These are phyloP conservation scores for Metopia argyrocephala DNA, from an alignment of 2,888 invertebrate genomes.

Conservation along the genomic window DNA sequence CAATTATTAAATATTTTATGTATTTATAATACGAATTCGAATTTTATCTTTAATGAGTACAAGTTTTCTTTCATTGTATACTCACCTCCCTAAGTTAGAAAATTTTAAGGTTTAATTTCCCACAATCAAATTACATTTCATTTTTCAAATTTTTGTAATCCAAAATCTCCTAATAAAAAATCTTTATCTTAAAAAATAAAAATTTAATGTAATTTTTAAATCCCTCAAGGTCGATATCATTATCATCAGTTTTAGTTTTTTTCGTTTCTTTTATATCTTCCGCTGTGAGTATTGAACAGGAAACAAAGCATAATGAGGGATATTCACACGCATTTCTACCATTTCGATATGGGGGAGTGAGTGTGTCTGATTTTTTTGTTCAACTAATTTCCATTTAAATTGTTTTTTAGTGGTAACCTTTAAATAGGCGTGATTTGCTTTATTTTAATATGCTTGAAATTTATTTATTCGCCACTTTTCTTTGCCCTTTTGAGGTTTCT, in stretches of 20 bases:
- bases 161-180: not conserved
- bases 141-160: not conserved
- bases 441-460: not conserved
- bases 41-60: too few relatives aligned
- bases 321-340: slow-evolving; percentile 1
- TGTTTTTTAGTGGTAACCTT: slow-evolving; percentile 42
- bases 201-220: slow-evolving; percentile 47
- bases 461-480: not conserved
- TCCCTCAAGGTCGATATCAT: slow-evolving; percentile 40
- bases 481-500: not conserved
- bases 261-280: slow-evolving; percentile 2
- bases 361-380: not conserved
- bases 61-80: too few relatives aligned
- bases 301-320: not conserved
- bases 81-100: too few relatives aligned
- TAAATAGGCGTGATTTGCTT: slow-evolving; percentile 61
- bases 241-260: slow-evolving; percentile 34
- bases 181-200: slow-evolving; percentile 4
- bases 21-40: too few relatives aligned
- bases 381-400: slow-evolving; percentile 58
- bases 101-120: too few relatives aligned
- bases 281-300: slow-evolving; percentile 6
- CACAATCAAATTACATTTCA: too few relatives aligned
- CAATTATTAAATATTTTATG: too few relatives aligned
- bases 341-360: not conserved